Evolutionary conservation across 2,888 invertebrate species (phyloP).

Genomic region (Tenthredo amoena): DNA sequence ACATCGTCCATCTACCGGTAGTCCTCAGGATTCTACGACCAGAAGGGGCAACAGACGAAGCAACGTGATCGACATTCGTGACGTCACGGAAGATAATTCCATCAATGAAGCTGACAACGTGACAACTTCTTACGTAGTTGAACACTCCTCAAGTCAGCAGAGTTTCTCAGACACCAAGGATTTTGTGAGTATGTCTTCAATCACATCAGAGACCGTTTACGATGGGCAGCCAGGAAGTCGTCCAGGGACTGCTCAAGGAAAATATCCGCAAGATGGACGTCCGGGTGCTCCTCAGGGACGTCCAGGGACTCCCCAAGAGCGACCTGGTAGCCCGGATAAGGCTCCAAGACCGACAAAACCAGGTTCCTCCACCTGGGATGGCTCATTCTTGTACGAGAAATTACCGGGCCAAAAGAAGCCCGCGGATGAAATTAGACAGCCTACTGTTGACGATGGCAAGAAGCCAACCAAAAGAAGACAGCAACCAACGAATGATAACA

Average conservation of each 20-base stretch:
- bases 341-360: constrained; percentile 43
- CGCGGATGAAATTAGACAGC: constrained; percentile 52
- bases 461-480: constrained; percentile 32
- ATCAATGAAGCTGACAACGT: constrained; percentile 72
- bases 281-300: constrained; percentile 34
- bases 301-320: constrained; percentile 20
- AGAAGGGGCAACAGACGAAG: constrained; percentile 57
- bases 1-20: constrained; percentile 5
- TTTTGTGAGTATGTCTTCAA: constrained; percentile 60
- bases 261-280: constrained; percentile 49
- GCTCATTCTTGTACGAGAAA: constrained; percentile 44
- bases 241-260: constrained; percentile 40
- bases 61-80: constrained; percentile 67
- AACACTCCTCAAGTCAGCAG: constrained; percentile 70
- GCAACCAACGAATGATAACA: constrained; percentile 28
- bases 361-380: constrained; percentile 48
- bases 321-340: constrained; percentile 33
- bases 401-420: constrained; percentile 56
- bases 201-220: constrained; percentile 60
- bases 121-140: constrained; percentile 70
- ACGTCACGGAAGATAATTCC: constrained; percentile 70
- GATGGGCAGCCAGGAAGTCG: constrained; percentile 53
- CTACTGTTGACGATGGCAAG: constrained; percentile 29
- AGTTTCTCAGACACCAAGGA: constrained; percentile 68
- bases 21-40: constrained; percentile 52